Evolutionary conservation across 92 coral and sea anemone species (phyloP).

Genomic region (Palythoa grandiflora): DNA sequence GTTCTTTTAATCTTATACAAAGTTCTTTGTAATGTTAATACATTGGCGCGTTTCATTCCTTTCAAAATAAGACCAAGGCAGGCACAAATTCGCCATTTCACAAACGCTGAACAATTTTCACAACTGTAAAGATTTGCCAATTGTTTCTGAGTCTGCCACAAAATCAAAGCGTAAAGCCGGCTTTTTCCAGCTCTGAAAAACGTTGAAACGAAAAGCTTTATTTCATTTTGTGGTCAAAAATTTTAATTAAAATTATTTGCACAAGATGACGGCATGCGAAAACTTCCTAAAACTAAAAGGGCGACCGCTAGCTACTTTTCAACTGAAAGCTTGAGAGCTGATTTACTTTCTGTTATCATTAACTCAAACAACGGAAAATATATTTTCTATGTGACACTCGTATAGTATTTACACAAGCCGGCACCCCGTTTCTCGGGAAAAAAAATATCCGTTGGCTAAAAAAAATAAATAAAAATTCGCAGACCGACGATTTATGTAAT

Average conservation of each 20-base stretch:
- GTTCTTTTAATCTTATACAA: neutral
- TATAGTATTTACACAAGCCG: neutral
- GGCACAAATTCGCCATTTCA: neutral
- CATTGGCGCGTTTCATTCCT: neutral
- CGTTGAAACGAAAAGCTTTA: neutral
- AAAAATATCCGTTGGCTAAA: neutral
- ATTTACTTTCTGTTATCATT: neutral
- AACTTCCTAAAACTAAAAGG: neutral
- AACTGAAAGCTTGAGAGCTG: neutral
- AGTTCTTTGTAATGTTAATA: neutral
- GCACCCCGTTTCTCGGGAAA: neutral
- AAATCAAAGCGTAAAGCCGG: neutral
- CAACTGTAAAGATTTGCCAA: no score
- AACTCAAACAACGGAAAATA: neutral
- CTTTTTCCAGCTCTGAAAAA: neutral
- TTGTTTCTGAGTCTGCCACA: neutral
- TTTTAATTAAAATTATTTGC: neutral
- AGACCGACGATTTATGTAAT: neutral
- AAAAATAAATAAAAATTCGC: neutral
- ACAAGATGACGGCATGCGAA: neutral
- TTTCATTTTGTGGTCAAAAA: neutral
- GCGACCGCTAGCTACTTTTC: neutral
- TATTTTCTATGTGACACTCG: neutral
- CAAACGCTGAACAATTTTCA: neutral
- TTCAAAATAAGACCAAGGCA: no score